These are phyloP conservation scores for Sciurus niger DNA, from an alignment of 2,113 vertebrate species.

Conservation along the genomic window DNA sequence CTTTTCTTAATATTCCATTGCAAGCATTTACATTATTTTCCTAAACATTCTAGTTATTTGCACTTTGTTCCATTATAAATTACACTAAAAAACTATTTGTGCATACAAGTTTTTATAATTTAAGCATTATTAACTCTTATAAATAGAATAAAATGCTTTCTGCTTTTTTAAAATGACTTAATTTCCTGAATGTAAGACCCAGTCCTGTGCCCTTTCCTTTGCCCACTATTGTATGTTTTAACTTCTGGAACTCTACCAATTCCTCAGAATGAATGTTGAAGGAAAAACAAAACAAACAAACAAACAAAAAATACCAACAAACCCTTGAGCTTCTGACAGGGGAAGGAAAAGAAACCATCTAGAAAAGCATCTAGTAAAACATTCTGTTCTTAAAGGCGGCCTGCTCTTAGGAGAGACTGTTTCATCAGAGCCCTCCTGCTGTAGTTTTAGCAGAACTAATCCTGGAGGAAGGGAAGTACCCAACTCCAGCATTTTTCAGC, in stretches of 20 bases:
- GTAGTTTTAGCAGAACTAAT: background rate
- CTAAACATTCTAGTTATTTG: conserved; percentile 5
- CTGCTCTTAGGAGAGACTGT: background rate
- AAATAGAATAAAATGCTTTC: background rate
- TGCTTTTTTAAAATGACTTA: background rate
- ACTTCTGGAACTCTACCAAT: background rate
- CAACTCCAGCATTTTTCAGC: background rate
- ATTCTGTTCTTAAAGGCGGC: background rate
- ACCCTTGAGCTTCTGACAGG: background rate
- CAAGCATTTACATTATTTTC: background rate
- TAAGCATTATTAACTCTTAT: conserved; percentile 22
- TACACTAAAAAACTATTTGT: background rate
- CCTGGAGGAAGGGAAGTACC: background rate
- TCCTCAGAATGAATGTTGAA: background rate
- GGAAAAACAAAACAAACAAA: background rate
- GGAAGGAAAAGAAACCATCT: background rate
- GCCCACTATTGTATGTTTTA: background rate
- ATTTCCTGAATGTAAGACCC: background rate
- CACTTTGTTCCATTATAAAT: conserved; percentile 10
- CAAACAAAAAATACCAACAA: background rate
- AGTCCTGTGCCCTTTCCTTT: accelerated
- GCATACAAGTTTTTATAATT: background rate
- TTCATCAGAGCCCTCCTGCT: background rate
- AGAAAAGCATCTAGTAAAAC: background rate
- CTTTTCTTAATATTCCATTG: background rate